phyloP scores from a whole-genome alignment of 1,140 invertebrate species.

The Saccostrea glomerata region DNA sequence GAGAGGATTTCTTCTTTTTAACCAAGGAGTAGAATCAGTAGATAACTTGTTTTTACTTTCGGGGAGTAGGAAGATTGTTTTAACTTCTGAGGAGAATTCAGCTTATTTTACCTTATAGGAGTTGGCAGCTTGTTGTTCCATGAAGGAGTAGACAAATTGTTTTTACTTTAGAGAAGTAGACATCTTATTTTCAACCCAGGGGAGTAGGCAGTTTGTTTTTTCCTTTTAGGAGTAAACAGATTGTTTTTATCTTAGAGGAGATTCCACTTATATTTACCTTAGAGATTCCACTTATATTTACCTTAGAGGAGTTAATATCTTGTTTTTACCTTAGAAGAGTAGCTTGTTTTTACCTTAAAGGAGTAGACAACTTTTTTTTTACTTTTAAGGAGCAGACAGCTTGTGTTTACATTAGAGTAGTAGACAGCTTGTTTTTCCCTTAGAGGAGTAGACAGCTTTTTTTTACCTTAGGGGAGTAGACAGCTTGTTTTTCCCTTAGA shows the following conservation, averaged over 20 bases:
- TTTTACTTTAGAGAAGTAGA: not conserved
- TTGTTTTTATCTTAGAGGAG: slow-evolving; percentile 79
- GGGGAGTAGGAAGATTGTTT: too few species aligned
- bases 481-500: not conserved
- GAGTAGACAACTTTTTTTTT: not conserved
- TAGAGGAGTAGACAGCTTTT: not conserved
- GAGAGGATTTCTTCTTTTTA: not conserved
- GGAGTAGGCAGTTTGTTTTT: not conserved
- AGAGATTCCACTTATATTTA: not conserved
- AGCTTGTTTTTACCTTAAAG: not conserved
- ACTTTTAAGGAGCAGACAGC: not conserved
- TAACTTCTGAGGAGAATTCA: too few species aligned
- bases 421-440: slow-evolving; percentile 88
- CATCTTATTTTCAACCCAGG: not conserved
- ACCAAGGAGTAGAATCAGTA: not conserved
- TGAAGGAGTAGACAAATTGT: not conserved
- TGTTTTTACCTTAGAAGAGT: not conserved
- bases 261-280: not conserved
- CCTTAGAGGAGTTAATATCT: too few species aligned
- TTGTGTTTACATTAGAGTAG: slow-evolving; percentile 89
- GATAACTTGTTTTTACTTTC: not conserved
- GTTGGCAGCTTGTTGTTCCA: not conserved
- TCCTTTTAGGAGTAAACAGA: slow-evolving; percentile 97
- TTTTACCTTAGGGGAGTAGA: not conserved
- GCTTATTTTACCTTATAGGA: not conserved